Evolutionary conservation across 2,797 vertebrate genomes (phyloP), one percentile per base, ranked within the genome.

Genomic region (Cyprinodon diabolis): DNA sequence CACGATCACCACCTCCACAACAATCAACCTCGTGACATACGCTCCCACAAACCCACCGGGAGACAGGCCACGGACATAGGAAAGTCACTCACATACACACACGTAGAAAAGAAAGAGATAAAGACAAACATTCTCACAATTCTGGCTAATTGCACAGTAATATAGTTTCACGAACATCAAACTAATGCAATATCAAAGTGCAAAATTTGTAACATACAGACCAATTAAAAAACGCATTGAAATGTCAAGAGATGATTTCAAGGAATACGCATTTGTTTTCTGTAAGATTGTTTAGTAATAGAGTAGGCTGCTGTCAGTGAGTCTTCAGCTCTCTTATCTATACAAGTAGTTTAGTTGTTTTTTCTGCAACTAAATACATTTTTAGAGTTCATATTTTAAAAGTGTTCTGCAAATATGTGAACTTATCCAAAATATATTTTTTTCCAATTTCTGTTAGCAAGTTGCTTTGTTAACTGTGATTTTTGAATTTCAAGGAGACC

Each of bases 11-110:
- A 83, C 74, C 87, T 86, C 90, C 91, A 93, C 91, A 90, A 93
- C 93, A 94, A 93, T 92, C 92, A 91, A 90, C 89, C 92, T 85
- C 74, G 86, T 88, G 88, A 91, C 89, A 89, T 60, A 85, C 78
- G 74, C 63, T 67, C 74, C 78, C 74, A 72, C 82, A 82, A 66
- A 72, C 66, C 74, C 15, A 52, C 68, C 62, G 12, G 30, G 23
- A 71, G 43, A 35, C 49, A 76, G 79, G 25, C 12, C 60, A 4
- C 71, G 9, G 40, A 69, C 72, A 72, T 78, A 77, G 40, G 40
- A 23, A 65, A 65, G 62, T 65, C 62, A 65, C 62, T 45, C 82
- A 72, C 72, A 67, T 63, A 21, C 72, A 67, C 67, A 21, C 17
- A 51, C 57, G 52, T 48, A 52, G 52, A 71, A 11, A 73, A 66